These are phyloP conservation scores for Pseudoips prasinana DNA, from an alignment of 2,888 invertebrate genomes.

Conservation along the genomic window DNA sequence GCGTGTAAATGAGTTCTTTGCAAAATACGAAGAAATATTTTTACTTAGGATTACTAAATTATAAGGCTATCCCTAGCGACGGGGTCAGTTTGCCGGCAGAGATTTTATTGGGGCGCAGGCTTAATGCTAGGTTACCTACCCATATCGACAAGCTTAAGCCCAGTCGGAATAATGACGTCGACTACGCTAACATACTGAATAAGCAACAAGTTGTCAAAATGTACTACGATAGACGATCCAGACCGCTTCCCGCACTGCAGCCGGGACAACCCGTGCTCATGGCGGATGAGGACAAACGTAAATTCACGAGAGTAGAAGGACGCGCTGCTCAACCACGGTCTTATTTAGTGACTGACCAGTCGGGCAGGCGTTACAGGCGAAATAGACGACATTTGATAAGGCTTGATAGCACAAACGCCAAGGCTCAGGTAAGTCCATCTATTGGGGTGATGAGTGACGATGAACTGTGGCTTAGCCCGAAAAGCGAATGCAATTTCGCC, in stretches of 20 bases:
- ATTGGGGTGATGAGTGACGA: too few relatives aligned
- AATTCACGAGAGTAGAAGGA: background rate
- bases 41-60: constrained; percentile 15
- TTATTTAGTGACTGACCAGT: constrained; percentile 1
- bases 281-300: background rate
- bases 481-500: too few relatives aligned
- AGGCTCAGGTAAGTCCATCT: too few relatives aligned
- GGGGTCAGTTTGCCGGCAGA: constrained; percentile 17
- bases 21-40: too few relatives aligned
- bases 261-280: constrained; percentile 1
- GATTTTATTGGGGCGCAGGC: constrained; percentile 19
- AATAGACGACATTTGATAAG: constrained; percentile 2
- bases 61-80: constrained; percentile 15
- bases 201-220: background rate
- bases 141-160: background rate
- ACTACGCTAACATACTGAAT: constrained; percentile 1
- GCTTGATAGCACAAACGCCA: too few relatives aligned
- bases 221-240: constrained; percentile 1
- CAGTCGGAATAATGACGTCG: background rate
- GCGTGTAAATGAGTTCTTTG: too few relatives aligned
- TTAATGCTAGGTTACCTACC: constrained; percentile 4
- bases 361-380: background rate
- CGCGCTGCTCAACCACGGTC: constrained; percentile 4
- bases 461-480: too few relatives aligned
- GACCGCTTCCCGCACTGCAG: background rate